Evolutionary conservation across 2,888 invertebrate genomes (phyloP).

Genomic region (Therioaphis trifolii): DNA sequence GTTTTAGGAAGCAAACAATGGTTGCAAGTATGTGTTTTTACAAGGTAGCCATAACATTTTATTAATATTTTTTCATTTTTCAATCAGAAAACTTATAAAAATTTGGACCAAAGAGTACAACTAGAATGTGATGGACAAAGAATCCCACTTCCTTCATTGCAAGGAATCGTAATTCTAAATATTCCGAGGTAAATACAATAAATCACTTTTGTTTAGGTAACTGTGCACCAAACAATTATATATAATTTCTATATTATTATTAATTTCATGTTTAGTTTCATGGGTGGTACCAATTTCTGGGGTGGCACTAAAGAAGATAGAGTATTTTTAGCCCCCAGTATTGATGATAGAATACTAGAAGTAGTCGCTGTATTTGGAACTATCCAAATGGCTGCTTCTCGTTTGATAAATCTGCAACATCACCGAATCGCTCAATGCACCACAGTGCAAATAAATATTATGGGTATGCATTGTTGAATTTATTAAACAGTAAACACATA

Average conservation of each 20-base stretch:
- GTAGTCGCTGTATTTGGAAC: slow-evolving; percentile 98
- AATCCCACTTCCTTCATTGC: slow-evolving; percentile 93
- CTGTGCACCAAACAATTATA: background rate
- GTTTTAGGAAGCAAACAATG: slow-evolving; percentile 73
- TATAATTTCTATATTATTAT: slow-evolving; percentile 5
- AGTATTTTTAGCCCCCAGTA: slow-evolving; percentile 90
- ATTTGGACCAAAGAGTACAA: slow-evolving; percentile 93
- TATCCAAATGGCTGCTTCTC: slow-evolving; percentile 96
- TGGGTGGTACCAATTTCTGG: slow-evolving; percentile 99
- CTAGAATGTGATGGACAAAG: slow-evolving; percentile 96
- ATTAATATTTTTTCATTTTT: background rate
- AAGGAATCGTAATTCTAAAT: slow-evolving; percentile 96
- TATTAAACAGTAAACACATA: slow-evolving; percentile 64
- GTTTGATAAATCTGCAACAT: slow-evolving; percentile 93
- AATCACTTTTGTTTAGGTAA: background rate
- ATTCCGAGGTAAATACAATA: slow-evolving; percentile 79
- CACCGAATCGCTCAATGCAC: slow-evolving; percentile 97
- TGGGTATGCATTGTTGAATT: slow-evolving; percentile 72
- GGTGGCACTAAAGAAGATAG: slow-evolving; percentile 93
- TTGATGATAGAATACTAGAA: slow-evolving; percentile 95
- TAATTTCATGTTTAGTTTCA: slow-evolving; percentile 77
- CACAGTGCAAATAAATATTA: slow-evolving; percentile 93
- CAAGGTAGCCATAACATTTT: background rate
- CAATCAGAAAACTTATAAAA: slow-evolving; percentile 89
- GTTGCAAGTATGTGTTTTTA: slow-evolving; percentile 67